Percentiles rank a stretch among this genome's conserved stretches.
phyloP scores from a whole-genome alignment of 2,888 invertebrate genomes.

The Vanessa cardui region DNA sequence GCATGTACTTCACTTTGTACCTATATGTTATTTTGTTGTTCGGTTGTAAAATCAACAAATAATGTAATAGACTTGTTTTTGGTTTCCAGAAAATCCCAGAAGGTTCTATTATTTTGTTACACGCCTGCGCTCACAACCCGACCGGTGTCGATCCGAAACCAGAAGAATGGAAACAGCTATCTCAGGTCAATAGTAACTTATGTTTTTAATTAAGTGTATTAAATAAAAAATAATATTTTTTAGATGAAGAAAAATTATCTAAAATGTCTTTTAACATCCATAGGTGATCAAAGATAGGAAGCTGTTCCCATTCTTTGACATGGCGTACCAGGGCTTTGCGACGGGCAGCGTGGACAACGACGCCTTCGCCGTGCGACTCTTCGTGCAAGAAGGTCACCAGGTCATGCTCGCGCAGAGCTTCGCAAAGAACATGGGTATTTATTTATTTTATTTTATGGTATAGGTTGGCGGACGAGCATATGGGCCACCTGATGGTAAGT shows the following conservation, averaged over 20 bases:
- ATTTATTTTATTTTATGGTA: too few relatives aligned
- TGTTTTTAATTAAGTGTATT: background rate
- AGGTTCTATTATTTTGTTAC: slow-evolving; percentile 93
- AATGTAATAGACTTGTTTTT: slow-evolving; percentile 26
- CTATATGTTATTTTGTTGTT: too few relatives aligned
- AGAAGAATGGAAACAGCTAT: slow-evolving; percentile 95
- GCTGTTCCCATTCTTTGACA: slow-evolving; percentile 96
- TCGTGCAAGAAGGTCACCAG: slow-evolving; percentile 93
- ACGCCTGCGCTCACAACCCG: slow-evolving; percentile 99
- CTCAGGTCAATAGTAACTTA: slow-evolving; percentile 73
- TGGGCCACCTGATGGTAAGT: too few relatives aligned
- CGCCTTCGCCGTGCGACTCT: slow-evolving; percentile 93
- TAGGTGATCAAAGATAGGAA: slow-evolving; percentile 90
- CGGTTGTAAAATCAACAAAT: background rate
- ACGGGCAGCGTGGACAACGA: slow-evolving; percentile 93
- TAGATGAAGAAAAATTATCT: background rate
- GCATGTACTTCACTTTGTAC: too few relatives aligned
- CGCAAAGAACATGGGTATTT: slow-evolving; percentile 99
- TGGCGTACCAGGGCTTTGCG: slow-evolving; percentile 99
- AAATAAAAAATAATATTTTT: background rate
- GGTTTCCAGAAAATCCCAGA: slow-evolving; percentile 93
- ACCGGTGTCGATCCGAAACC: slow-evolving; percentile 96
- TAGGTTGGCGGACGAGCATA: too few relatives aligned
- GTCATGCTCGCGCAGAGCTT: slow-evolving; percentile 96
- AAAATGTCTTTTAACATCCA: background rate